A percentile compares a stretch with the other conserved stretches of the same genome.
phyloP scores from a whole-genome alignment of 2,113 vertebrate species.

The Anser brachyrhynchus region DNA sequence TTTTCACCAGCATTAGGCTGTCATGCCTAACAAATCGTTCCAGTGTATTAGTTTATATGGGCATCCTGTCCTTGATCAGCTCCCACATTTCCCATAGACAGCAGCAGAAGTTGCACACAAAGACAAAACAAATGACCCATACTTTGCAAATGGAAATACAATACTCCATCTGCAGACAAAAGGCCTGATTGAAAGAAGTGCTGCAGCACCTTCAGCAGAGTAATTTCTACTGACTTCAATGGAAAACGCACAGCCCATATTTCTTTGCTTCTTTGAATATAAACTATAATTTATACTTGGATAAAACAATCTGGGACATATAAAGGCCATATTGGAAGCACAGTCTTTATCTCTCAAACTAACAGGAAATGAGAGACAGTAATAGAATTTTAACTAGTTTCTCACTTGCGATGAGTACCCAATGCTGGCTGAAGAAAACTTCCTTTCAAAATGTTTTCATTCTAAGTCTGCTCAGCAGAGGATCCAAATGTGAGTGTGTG shows the following conservation, averaged over 20 bases:
- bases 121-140: not conserved
- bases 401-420: not conserved
- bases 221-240: not conserved
- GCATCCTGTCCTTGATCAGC: conserved; percentile 36
- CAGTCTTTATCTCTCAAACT: conserved; percentile 1
- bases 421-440: not conserved
- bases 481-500: not conserved
- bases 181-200: not conserved
- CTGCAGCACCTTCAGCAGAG: conserved; percentile 1
- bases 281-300: not conserved
- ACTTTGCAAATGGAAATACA: not conserved
- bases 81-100: not conserved
- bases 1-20: conserved; percentile 18
- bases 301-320: conserved; percentile 41
- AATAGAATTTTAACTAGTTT: conserved; percentile 27
- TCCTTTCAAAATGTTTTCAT: not conserved
- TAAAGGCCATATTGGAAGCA: conserved; percentile 28
- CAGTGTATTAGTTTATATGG: conserved; percentile 13
- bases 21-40: conserved; percentile 55
- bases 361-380: conserved; percentile 58
- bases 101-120: not conserved
- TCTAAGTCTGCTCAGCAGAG: not conserved
- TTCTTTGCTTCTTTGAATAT: conserved; percentile 18
- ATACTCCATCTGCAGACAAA: conserved; percentile 36
- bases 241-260: not conserved